These are phyloP conservation scores for Xanthostigma xanthostigma DNA, from an alignment of 2,888 invertebrate species.

Conservation along the genomic window DNA sequence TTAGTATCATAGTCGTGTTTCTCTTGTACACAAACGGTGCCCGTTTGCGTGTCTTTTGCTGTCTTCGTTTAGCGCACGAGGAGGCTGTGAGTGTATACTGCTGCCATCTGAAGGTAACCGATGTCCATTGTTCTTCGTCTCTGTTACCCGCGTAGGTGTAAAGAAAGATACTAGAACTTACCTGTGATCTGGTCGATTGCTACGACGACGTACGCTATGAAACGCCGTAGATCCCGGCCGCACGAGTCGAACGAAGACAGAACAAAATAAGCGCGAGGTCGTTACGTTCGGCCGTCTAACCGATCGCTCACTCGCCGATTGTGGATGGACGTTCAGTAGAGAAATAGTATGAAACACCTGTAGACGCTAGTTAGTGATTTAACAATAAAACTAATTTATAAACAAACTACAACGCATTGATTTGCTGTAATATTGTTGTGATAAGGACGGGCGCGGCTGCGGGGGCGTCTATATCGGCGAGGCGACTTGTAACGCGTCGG, in stretches of 20 bases:
- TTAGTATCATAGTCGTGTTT: too few relatives aligned
- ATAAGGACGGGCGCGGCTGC: too few relatives aligned
- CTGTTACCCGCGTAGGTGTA: not conserved
- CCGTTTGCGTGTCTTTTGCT: too few relatives aligned
- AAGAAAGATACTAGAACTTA: not conserved
- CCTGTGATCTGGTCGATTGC: not conserved
- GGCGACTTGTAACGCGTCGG: too few relatives aligned
- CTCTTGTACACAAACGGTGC: too few relatives aligned
- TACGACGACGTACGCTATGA: not conserved
- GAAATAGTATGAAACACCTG: conserved; percentile 34
- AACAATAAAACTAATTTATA: conserved; percentile 15
- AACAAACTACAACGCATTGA: too few relatives aligned
- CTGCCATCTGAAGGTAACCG: not conserved
- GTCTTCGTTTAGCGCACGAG: too few relatives aligned
- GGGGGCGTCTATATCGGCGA: too few relatives aligned
- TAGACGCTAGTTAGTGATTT: conserved; percentile 32
- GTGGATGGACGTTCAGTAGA: conserved; percentile 31
- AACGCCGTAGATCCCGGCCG: conserved; percentile 11
- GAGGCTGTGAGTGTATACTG: too few relatives aligned
- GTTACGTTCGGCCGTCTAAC: conserved; percentile 1
- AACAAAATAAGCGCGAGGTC: not conserved
- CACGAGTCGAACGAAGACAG: conserved; percentile 5
- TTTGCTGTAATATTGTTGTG: too few relatives aligned
- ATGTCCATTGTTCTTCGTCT: not conserved
- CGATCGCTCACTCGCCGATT: conserved; percentile 13